Base-by-base conservation (phyloP, 2,113 vertebrate species). In the Eulemur macaco region DNA sequence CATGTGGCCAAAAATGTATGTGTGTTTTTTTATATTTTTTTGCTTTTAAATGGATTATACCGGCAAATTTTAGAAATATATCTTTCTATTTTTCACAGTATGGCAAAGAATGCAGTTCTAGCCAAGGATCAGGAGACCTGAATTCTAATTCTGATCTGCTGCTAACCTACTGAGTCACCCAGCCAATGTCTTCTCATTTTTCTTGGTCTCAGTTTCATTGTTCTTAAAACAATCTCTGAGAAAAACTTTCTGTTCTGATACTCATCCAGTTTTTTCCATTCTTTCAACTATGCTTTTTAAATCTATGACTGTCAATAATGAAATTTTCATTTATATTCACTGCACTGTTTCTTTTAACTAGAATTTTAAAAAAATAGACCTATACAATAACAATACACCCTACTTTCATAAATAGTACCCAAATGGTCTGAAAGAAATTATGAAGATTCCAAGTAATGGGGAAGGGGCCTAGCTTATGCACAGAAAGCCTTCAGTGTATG, bases 311-410 rank as follows among this genome's bases (percentile, higher is more conserved):
- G 14, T 80, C 8, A 81, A 81, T 69, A 25, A 50, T 29, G 20
- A 92, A 78, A 69, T 86, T 95, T 93, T 90, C 37, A 94, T 34
- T 95, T 37, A 69, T 76, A 95, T 76, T 71, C 18, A 54, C 58
- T 20, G 18, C 42, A 88, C 29, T 64, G n/a, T 94, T 86, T 85
- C 52, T 69, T 89, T 94, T 31, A 91, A 47, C 21, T 81, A 66
- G 27, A 82, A 73, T 76, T 76, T 77, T 56, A 0, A 56, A 71
- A 83, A 88, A 77, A 78, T 87, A 50, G 34, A 80, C 13, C 29
- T 58, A 39, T n/a, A 69, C 64, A 95, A n/a, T 56, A 84, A 92
- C 58, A 27, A 84, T 93, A 76, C 50, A 64, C 20, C 4, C 47
- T 66, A 58, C 42, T 56, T 42, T 42, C 18, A 17, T 74, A 56